Conservation (phyloP, 2,797 vertebrate species). For the Chiloscyllium punctatum region DNA sequence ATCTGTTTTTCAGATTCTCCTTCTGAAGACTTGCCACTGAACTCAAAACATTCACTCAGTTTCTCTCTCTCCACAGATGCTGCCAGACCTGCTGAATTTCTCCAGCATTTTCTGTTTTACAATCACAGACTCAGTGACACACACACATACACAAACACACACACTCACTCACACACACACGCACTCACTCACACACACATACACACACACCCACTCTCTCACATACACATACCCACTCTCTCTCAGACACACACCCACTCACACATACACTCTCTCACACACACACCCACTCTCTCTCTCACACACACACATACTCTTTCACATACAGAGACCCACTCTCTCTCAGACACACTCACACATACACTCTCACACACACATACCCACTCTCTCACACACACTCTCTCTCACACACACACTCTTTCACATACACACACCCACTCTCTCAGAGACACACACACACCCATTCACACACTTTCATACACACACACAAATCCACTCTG, state of each 20-base stretch:
- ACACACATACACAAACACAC: background rate
- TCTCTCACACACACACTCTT: too few relatives aligned
- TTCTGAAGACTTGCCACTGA: background rate
- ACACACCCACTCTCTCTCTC: background rate
- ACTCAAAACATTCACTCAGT: too few relatives aligned
- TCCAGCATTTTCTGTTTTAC: too few relatives aligned
- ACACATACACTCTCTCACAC: background rate
- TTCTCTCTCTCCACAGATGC: too few relatives aligned
- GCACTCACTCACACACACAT: background rate
- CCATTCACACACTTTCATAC: background rate
- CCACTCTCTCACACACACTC: background rate
- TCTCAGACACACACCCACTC: background rate
- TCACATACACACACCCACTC: background rate
- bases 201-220: background rate
- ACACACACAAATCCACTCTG: background rate
- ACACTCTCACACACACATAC: background rate
- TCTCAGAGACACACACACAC: background rate
- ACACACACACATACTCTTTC: background rate
- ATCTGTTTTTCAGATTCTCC: too few relatives aligned
- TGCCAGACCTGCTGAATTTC: too few relatives aligned
- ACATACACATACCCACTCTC: background rate
- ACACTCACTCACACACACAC: background rate
- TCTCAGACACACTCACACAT: background rate
- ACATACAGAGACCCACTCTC: background rate
- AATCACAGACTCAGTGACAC: background rate